Percentiles rank a stretch among this genome's conserved stretches.
Evolutionary conservation across 2,113 vertebrate genomes (phyloP).

Genomic region (Tragelaphus scriptus): DNA sequence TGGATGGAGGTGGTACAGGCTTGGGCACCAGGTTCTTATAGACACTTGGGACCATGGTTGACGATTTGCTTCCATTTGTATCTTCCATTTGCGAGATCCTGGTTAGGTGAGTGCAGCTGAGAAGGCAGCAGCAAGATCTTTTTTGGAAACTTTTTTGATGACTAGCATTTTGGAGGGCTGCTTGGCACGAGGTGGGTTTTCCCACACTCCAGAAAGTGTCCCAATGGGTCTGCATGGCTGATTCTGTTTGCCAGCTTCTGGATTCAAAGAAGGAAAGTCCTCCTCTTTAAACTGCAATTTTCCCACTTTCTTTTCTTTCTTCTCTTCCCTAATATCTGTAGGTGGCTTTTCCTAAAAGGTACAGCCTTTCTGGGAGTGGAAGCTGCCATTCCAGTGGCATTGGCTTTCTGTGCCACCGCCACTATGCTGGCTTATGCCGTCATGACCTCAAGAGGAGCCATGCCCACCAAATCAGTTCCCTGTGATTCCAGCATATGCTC

Average conservation of each 20-base stretch:
- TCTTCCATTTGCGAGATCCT: constrained; percentile 81
- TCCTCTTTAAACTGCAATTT: neutral
- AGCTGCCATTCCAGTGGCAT: constrained; percentile 85
- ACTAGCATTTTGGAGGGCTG: constrained; percentile 99
- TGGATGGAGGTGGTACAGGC: constrained; percentile 92
- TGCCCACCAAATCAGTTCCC: neutral
- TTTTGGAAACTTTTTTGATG: constrained; percentile 99
- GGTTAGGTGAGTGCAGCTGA: constrained; percentile 94
- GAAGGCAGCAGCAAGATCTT: constrained; percentile 95
- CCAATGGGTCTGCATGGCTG: neutral
- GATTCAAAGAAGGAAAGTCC: neutral
- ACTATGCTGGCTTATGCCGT: neutral
- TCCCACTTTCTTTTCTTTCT: accelerated
- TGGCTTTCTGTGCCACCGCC: constrained; percentile 89
- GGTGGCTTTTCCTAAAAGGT: neutral
- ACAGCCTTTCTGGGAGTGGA: neutral
- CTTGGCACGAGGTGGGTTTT: neutral
- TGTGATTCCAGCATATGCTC: neutral
- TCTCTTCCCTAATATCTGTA: neutral
- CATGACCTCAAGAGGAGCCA: neutral
- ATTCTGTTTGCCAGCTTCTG: neutral
- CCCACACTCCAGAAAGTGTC: neutral
- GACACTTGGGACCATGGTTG: constrained; percentile 92
- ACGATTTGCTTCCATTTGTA: constrained; percentile 92
- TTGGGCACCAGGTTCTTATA: constrained; percentile 99